Base-by-base conservation (phyloP, 1,140 invertebrate genomes). In the Chironomus striatipennis region DNA sequence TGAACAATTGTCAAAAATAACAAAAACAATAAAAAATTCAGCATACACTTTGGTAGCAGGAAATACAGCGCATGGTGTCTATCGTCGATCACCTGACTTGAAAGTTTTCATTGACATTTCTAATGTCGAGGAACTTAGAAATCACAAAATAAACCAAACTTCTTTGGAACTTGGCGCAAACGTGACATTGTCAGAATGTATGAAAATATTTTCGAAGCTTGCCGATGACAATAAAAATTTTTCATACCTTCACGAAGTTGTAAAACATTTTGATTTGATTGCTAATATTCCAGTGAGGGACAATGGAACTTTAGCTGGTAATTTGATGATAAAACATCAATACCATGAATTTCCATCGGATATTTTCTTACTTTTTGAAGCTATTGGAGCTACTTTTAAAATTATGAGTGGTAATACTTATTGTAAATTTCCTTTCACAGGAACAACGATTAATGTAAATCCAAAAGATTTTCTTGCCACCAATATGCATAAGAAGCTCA, bases 271-370 rank as follows among this genome's bases (percentile, higher is more conserved):
- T 17, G 86, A 89, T 78, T 79, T 90, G 57, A 86, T 91, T 24
- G 90, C 89, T 2, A 88, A 87, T 78, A 86, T 90, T 43, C 86
- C 89, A 5, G 85, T 92, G 8, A 83, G 89, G 81, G 91, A 91
- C 81, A 89, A 88, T 77, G 91, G 89, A 75, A 89, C 88, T 20
- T 83, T 93, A 75, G 92, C 89, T 72, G 93, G 93, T 57, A 95
- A 95, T 81, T 83, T 95, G 75, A 89, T 88, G 83, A 86, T 94
- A 72, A 95, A 94, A 83, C 86, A 93, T 79, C 76, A 83, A 15
- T 84, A 93, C 77, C 85, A 83, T 12, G 88, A 92, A 79, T 94
- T 95, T 82, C 90, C 89, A 43, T 94, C 92, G 1, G 92, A 94
- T 83, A 78, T 94, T 18, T 94, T 92, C 81, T 78, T 92, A 57